A percentile compares a stretch with the other conserved stretches of the same genome.
phyloP scores from a whole-genome alignment of 92 coral and sea anemone species.

The Epizoanthus scotinus region DNA sequence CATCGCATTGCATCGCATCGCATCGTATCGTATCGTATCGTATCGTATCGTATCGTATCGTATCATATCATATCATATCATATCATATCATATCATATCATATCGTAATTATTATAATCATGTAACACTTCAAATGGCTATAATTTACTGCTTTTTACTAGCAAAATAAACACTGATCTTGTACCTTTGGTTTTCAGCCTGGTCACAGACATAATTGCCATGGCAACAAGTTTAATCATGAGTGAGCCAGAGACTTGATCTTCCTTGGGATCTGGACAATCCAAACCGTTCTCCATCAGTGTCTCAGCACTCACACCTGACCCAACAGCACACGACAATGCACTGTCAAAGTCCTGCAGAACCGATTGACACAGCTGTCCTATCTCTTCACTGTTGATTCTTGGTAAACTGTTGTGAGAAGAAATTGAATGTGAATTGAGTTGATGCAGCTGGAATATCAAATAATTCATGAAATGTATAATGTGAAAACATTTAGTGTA shows the following conservation, averaged over 20 bases:
- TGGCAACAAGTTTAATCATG: constrained; percentile 83
- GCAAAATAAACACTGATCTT: neutral
- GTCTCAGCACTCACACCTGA: constrained; percentile 27
- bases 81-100: too few relatives aligned
- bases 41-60: too few relatives aligned
- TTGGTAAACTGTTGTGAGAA: constrained; percentile 60
- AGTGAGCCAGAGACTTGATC: constrained; percentile 65
- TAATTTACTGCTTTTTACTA: too few relatives aligned
- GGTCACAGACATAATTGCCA: constrained; percentile 80
- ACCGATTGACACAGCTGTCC: constrained; percentile 95
- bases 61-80: too few relatives aligned
- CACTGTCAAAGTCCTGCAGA: constrained; percentile 87
- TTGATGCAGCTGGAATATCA: neutral
- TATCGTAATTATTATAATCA: too few relatives aligned
- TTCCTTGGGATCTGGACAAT: constrained; percentile 43
- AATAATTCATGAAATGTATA: neutral
- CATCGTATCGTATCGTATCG: too few relatives aligned
- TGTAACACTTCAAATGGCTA: too few relatives aligned
- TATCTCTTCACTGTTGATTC: constrained; percentile 77
- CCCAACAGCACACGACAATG: constrained; percentile 54
- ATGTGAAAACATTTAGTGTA: too few relatives aligned
- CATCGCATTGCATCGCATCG: too few relatives aligned
- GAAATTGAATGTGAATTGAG: neutral
- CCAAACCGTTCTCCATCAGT: constrained; percentile 46
- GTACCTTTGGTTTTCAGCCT: constrained; percentile 79